Evolutionary conservation across 2,113 vertebrate genomes (phyloP), one percentile per base, ranked within the genome.

Genomic region (Pipa parva): DNA sequence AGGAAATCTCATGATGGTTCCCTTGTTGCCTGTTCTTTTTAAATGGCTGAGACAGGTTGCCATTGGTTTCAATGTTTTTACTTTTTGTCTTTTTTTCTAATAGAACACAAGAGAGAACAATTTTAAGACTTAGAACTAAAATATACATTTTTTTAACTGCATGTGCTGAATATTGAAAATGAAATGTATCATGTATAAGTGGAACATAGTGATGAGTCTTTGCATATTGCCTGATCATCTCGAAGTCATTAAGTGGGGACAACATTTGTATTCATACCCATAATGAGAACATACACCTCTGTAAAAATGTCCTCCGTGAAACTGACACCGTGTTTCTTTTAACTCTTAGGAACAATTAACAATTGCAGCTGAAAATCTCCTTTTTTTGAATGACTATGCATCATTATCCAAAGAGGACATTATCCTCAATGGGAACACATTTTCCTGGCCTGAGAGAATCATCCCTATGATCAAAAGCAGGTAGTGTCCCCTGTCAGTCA

Each of bases 371-470:
- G 63, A 49, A 36, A 39, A 45, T 1, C 56, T 72, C 20, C 36
- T 72, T 71, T 82, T 72, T 56, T 46, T 66, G 71, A 37, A 71
- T 36, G 70, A 3, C 18, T 73, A 6, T 46, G 20, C 42, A 61
- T 68, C 1, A 3, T 66, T 75, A 71, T 74, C 18, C 15, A 56
- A 75, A 72, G 9, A 65, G 9, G 56, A 28, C 71, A 45, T 65
- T 75, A 10, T 58, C 76, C 69, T 78, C 13, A 59, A 59, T 28
- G 24, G 29, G 72, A 76, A 74, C 66, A 64, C 45, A 62, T 77
- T 74, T 71, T 42, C 59, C 54, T 71, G 74, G 59, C 73, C 59
- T 51, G 72, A 79, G 57, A 55, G 74, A 39, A 69, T 76, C 63
- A 46, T 74, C 68, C 39, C 61, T 58, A 26, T 70, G 0, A 12